Base-by-base conservation (phyloP, 2,888 invertebrate species). In the Steinernema carpocapsae region DNA sequence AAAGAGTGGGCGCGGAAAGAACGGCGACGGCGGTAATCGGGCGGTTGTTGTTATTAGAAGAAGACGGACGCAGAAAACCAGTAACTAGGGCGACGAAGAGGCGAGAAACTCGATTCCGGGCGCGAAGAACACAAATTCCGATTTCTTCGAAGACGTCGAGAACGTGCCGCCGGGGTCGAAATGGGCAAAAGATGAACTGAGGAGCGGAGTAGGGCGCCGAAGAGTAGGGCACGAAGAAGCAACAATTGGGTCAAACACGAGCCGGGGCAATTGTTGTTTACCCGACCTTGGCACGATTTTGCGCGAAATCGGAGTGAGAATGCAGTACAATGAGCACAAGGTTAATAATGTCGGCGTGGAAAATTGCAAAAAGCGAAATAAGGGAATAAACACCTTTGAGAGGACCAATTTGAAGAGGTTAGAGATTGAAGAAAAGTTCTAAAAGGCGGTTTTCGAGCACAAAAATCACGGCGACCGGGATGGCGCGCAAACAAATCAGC, bases 241-340 rank as follows among this genome's bases (percentile, higher is more conserved):
- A 22, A 24, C 56, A 56, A 56, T 3, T 56, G 56, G 56, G 56
- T 56, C 56, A 56, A 24, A 56, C 56, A 56, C 56, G 56, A 26
- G 7, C 26, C 56, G 56, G 56, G 56, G 56, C 56, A 56, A 56
- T 56, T 56, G 56, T 56, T 56, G 56, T 56, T 56, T 56, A 56
- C 56, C 56, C 56, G 56, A 19, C 56, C 56, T 26, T 56, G 56
- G 26, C 56, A 56, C 26, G 17, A 26, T 56, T 56, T n/a, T 26
- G 56, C 3, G 19, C 6, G n/a, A 56, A 17, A 56, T 14, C 26
- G 56, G 56, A 56, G 56, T 14, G 12, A 12, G 56, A 22, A 26
- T 10, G 56, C 56, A 26, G 24, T 26, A 26, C 24, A 10, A 4
- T 22, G 56, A 26, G 56, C 56, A 56, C 24, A 56, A 56, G 56